These are phyloP conservation scores for Cremastobaeus sp. DNA, from an alignment of 2,888 invertebrate genomes.

Conservation along the genomic window DNA sequence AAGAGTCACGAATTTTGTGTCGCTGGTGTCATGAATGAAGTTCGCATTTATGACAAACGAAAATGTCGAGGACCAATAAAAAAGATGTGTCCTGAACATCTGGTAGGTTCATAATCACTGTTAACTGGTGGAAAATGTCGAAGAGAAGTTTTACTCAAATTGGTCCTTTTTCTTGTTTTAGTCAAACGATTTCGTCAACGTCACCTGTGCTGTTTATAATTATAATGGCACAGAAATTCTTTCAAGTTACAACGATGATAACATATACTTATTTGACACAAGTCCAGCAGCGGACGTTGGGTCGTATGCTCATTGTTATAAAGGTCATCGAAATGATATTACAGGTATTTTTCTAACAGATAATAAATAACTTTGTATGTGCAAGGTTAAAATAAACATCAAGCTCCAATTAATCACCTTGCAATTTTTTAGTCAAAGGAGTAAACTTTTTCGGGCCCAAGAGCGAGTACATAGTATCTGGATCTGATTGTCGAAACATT, in stretches of 20 bases:
- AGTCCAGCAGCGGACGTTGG: slow-evolving; percentile 78
- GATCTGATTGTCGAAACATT: slow-evolving; percentile 94
- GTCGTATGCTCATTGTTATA: slow-evolving; percentile 80
- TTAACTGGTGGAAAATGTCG: too few species aligned
- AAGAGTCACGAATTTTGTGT: slow-evolving; percentile 88
- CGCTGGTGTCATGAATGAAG: slow-evolving; percentile 88
- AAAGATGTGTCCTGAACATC: slow-evolving; percentile 82
- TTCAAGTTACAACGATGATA: slow-evolving; percentile 96
- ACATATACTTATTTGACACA: slow-evolving; percentile 92
- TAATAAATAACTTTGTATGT: neutral
- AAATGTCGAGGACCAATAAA: slow-evolving; percentile 80
- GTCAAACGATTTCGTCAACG: slow-evolving; percentile 79
- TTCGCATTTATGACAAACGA: slow-evolving; percentile 88
- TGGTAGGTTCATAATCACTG: slow-evolving; percentile 75
- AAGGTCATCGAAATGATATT: slow-evolving; percentile 81
- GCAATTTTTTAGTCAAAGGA: slow-evolving; percentile 87
- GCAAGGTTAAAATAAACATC: too few species aligned
- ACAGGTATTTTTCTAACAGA: slow-evolving; percentile 68
- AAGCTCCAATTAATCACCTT: too few species aligned
- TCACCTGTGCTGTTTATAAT: slow-evolving; percentile 95
- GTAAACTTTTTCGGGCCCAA: slow-evolving; percentile 95
- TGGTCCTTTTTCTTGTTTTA: slow-evolving; percentile 21
- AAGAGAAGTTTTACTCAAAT: too few species aligned
- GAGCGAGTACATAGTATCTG: slow-evolving; percentile 94
- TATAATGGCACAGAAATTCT: slow-evolving; percentile 93